Evolutionary conservation across 2,888 invertebrate species (phyloP).

Genomic region (Chironomus tentans): DNA sequence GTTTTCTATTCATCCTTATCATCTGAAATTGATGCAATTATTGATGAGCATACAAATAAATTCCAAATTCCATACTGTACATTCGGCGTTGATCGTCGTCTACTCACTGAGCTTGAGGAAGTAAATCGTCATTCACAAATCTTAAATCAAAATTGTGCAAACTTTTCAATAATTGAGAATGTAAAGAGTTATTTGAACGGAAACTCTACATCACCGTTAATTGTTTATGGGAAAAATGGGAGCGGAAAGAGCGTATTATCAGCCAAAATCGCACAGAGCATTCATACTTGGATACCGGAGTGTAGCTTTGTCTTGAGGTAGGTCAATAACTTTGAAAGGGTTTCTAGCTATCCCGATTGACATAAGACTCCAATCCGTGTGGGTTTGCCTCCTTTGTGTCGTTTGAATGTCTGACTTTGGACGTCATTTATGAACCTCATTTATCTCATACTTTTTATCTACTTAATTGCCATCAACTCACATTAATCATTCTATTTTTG

Average conservation of each 20-base stretch:
- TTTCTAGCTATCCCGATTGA: no score
- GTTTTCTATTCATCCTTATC: constrained; percentile 60
- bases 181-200: constrained; percentile 50
- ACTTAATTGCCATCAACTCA: background rate
- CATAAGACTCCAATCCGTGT: no score
- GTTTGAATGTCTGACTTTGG: no score
- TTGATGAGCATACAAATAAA: constrained; percentile 56
- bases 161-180: constrained; percentile 38
- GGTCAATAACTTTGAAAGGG: no score
- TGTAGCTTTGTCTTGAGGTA: constrained; percentile 45
- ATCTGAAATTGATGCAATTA: constrained; percentile 57
- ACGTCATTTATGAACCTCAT: no score
- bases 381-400: no score
- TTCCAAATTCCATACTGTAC: constrained; percentile 52
- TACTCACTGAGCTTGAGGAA: constrained; percentile 58
- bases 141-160: constrained; percentile 54
- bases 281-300: constrained; percentile 55
- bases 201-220: constrained; percentile 53
- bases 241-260: constrained; percentile 75
- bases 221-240: constrained; percentile 69
- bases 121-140: constrained; percentile 58
- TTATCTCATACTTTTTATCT: no score
- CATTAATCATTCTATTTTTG: background rate
- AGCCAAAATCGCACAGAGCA: constrained; percentile 59
- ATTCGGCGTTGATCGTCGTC: constrained; percentile 61